These are phyloP conservation scores for Leuciscus waleckii DNA, from an alignment of 2,797 vertebrate species.

Conservation along the genomic window DNA sequence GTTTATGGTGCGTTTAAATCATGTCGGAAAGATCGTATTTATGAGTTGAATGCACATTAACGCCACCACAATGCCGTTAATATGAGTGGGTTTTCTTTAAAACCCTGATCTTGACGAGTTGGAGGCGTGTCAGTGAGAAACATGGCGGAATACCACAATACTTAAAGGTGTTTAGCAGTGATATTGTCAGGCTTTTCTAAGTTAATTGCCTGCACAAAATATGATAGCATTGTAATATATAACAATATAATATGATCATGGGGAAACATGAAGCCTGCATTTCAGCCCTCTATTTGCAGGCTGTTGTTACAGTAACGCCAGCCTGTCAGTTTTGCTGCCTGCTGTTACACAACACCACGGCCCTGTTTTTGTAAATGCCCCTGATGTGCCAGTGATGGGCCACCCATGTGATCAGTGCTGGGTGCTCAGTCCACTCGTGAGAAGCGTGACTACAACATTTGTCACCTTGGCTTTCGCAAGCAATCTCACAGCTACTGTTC, in stretches of 20 bases:
- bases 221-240: too few species aligned
- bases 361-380: constrained; percentile 23
- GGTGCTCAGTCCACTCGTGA: constrained; percentile 11
- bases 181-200: too few species aligned
- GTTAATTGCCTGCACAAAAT: too few species aligned
- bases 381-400: constrained; percentile 37
- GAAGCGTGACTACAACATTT: constrained; percentile 45
- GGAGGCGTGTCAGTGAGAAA: too few species aligned
- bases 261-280: not conserved
- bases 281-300: not conserved
- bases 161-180: too few species aligned
- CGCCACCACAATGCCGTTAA: too few species aligned
- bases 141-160: too few species aligned
- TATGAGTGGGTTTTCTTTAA: too few species aligned
- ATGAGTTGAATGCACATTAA: too few species aligned
- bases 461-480: constrained; percentile 44
- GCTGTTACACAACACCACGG: constrained; percentile 11
- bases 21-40: too few species aligned
- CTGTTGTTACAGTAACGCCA: constrained; percentile 14
- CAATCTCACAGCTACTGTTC: constrained; percentile 55
- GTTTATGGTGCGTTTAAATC: too few species aligned
- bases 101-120: too few species aligned
- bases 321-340: constrained; percentile 13
- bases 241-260: not conserved
- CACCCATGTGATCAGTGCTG: constrained; percentile 24